These are phyloP conservation scores for Gambusia yucatana DNA, from an alignment of 2,797 vertebrate genomes.

Conservation along the genomic window DNA sequence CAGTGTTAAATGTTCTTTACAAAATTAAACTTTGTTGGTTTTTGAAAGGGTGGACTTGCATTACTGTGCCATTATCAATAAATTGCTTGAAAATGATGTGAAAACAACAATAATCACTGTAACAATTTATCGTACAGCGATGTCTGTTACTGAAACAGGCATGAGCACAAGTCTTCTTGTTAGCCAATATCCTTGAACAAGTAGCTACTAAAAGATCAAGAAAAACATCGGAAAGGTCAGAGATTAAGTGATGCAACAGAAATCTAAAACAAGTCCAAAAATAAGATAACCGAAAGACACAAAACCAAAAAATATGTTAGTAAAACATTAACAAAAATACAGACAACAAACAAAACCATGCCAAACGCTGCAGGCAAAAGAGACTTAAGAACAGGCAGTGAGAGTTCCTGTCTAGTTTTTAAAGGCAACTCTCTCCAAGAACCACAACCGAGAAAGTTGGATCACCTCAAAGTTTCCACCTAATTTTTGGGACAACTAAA, in stretches of 20 bases:
- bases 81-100: too few relatives aligned
- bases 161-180: too few relatives aligned
- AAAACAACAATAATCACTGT: too few relatives aligned
- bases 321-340: not conserved
- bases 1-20: too few relatives aligned
- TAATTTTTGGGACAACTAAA: not conserved
- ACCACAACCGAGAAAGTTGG: not conserved
- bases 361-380: not conserved
- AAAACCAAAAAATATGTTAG: not conserved
- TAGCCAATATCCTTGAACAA: not conserved
- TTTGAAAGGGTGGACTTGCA: too few relatives aligned
- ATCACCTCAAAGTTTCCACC: not conserved
- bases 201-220: not conserved
- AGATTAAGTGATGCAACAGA: not conserved
- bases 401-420: not conserved
- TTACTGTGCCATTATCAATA: too few relatives aligned
- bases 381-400: not conserved
- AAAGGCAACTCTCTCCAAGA: not conserved
- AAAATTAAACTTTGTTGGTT: too few relatives aligned
- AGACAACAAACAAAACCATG: not conserved
- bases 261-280: not conserved
- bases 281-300: not conserved
- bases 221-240: not conserved
- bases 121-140: too few relatives aligned
- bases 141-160: too few relatives aligned